These are phyloP conservation scores for Paramisgurnus dabryanus DNA, from an alignment of 2,113 vertebrate genomes.

Conservation along the genomic window DNA sequence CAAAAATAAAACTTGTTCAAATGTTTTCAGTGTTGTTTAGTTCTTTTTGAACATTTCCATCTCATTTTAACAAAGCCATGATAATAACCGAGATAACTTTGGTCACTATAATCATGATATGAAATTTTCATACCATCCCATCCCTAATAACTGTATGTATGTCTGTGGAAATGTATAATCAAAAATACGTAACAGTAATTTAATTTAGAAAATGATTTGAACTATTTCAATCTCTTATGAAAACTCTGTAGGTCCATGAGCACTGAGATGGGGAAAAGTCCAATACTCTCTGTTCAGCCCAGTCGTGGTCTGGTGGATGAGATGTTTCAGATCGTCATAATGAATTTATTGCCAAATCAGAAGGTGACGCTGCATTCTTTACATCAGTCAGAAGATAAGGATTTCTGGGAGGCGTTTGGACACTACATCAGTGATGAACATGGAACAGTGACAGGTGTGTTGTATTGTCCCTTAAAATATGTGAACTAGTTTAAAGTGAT, in stretches of 20 bases:
- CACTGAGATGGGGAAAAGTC: neutral
- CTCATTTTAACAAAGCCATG: too few species aligned
- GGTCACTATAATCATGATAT: too few species aligned
- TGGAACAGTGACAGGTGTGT: conserved; percentile 65
- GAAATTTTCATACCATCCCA: too few species aligned
- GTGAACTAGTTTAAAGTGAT: too few species aligned
- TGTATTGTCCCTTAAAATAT: neutral
- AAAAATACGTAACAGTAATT: neutral
- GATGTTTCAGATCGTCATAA: conserved; percentile 60
- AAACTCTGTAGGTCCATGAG: conserved; percentile 36
- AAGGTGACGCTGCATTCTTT: conserved; percentile 66
- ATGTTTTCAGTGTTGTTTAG: too few species aligned
- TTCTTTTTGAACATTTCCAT: too few species aligned
- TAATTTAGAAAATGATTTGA: neutral
- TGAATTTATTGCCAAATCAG: conserved; percentile 60
- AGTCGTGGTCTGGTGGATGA: conserved; percentile 69
- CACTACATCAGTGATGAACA: conserved; percentile 66
- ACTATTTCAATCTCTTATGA: neutral
- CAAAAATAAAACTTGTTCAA: too few species aligned
- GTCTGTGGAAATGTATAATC: too few species aligned
- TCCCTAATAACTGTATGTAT: too few species aligned
- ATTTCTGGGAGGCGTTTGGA: conserved; percentile 73
- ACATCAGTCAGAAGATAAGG: conserved; percentile 66
- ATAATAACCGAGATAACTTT: too few species aligned
- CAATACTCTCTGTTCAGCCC: conserved; percentile 60